A percentile compares a stretch with the other conserved stretches of the same genome.
phyloP scores from a whole-genome alignment of 2,797 vertebrate genomes.

The Tympanoctomys barrerae region DNA sequence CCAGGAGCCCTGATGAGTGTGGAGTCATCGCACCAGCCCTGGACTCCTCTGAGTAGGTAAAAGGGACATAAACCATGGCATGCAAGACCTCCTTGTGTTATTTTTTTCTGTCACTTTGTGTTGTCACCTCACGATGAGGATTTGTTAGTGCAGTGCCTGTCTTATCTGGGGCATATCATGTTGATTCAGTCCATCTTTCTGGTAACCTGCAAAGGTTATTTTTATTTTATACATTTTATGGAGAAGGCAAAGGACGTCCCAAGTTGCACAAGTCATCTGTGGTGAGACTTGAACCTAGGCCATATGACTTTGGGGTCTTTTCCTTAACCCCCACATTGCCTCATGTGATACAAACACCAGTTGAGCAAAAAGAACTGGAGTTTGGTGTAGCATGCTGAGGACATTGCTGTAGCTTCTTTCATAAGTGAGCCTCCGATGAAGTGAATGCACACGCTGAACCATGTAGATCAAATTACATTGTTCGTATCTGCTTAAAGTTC shows the following conservation, averaged over 20 bases:
- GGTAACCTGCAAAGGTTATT: background rate
- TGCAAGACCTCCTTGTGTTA: background rate
- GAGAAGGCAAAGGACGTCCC: background rate
- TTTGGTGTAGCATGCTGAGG: background rate
- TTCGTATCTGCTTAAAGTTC: background rate
- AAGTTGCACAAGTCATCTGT: background rate
- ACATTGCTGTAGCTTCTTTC: background rate
- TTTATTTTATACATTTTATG: background rate
- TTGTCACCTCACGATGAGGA: background rate
- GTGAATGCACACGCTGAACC: slow-evolving; percentile 4
- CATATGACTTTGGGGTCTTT: background rate
- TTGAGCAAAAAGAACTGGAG: background rate
- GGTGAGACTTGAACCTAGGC: background rate
- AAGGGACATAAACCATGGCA: background rate
- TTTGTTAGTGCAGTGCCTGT: background rate
- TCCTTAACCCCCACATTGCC: background rate
- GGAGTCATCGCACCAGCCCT: background rate
- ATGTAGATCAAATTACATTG: slow-evolving; percentile 46
- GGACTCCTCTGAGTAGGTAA: background rate
- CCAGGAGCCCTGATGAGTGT: background rate
- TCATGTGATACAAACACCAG: background rate
- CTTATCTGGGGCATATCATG: background rate
- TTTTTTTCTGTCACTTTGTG: background rate
- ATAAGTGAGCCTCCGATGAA: slow-evolving; percentile 12
- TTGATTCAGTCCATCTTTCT: background rate